Percentiles rank a stretch among this genome's conserved stretches.
These are phyloP conservation scores for Apotomis turbidana DNA, from an alignment of 2,888 invertebrate genomes.

Conservation along the genomic window DNA sequence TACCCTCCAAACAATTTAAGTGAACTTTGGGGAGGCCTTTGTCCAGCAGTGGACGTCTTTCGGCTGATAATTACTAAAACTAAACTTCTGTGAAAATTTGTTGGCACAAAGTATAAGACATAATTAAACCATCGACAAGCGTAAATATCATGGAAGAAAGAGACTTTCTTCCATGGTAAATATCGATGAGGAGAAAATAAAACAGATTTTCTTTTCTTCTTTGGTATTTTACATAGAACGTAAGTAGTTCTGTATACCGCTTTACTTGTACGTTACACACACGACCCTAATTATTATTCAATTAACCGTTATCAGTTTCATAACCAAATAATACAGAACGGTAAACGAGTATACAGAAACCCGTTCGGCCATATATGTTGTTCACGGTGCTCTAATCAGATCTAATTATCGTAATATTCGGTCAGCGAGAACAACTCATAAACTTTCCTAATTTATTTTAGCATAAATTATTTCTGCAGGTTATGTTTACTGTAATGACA, in stretches of 20 bases:
- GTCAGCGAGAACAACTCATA: constrained; percentile 45
- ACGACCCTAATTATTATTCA: constrained; percentile 41
- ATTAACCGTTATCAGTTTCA: constrained; percentile 51
- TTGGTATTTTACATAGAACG: too few species aligned
- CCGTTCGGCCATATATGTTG: constrained; percentile 21
- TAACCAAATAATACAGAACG: constrained; percentile 48
- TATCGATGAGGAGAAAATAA: too few species aligned
- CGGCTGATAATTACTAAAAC: too few species aligned
- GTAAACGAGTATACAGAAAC: constrained; percentile 34
- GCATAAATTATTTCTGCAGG: constrained; percentile 41
- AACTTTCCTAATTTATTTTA: constrained; percentile 47
- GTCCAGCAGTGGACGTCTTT: too few species aligned
- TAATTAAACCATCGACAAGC: too few species aligned
- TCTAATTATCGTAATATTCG: constrained; percentile 45
- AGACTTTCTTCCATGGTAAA: too few species aligned
- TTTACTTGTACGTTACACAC: constrained; percentile 20
- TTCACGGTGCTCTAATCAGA: constrained; percentile 34
- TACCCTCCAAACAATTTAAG: too few species aligned
- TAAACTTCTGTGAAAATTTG: too few species aligned
- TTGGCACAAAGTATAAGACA: too few species aligned
- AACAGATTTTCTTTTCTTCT: too few species aligned
- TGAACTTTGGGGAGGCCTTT: too few species aligned
- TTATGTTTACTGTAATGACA: constrained; percentile 4
- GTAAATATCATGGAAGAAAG: too few species aligned
- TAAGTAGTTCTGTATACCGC: constrained; percentile 10